Base-by-base conservation (phyloP, 2,888 invertebrate species). In the Abrostola tripartita region DNA sequence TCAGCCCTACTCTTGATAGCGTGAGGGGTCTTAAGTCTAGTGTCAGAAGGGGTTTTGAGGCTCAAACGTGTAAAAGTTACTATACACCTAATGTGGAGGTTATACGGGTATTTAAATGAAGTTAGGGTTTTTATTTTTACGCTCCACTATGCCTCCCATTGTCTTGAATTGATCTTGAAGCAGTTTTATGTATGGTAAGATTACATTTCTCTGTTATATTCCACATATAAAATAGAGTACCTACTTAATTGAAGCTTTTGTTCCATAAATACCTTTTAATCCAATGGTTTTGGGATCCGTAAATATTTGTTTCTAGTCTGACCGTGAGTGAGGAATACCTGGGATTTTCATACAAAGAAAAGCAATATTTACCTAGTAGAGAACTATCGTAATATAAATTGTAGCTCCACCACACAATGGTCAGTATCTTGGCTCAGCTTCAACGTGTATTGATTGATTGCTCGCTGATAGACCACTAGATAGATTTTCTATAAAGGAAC, bases 51-150 rank as follows among this genome's bases (percentile, higher is more conserved):
- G 73, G 73, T 52, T n/a, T 82, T 62, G 41, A n/a, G 38, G 61
- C 65, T 76, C 68, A 78, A 79, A 85, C 81, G 83, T 82, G 84
- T 71, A 85, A 83, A 85, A 79, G 78, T 71, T 79, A 61, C n/a
- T 41, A 65, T 56, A 52, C 11, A 12, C 38, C 7, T 54, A 61
- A 69, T 68, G 37, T 60, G 37, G 37, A 2, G 24, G 80, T 81
- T 74, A 70, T 44, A 52, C 35, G 5, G 41, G 51, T 47, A 50
- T 55, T 37, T 42, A 14, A 14, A 9, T 40, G 40, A 24, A 40
- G 14, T 47, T 47, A 8, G 14, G 14, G 14, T 14, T 47, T 8
- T 24, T 5, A 24, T 47, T 47, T 44, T 44, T 44, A 24, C 9
- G 24, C 24, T 24, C 24, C 24, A 24, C 24, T 2, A 24, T 24